Conservation (phyloP, 2,113 vertebrate genomes). For the Ovibos moschatus region DNA sequence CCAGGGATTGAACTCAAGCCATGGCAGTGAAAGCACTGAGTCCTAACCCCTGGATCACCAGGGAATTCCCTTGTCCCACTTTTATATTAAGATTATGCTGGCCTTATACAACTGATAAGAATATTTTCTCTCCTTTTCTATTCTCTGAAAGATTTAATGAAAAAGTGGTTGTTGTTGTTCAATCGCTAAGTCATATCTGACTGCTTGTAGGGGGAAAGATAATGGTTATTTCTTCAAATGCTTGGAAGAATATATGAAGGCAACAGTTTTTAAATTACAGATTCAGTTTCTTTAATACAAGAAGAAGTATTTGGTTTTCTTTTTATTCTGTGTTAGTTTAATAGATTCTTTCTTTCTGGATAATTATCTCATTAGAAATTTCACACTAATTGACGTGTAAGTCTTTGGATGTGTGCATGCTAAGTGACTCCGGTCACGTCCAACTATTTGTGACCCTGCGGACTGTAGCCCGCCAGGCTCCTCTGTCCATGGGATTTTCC, state of each 20-base stretch:
- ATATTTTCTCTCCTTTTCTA: background rate
- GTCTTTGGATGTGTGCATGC: background rate
- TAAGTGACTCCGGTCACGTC: background rate
- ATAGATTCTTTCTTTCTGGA: background rate
- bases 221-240: background rate
- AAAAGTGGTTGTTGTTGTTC: background rate
- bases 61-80: background rate
- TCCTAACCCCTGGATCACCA: background rate
- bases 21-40: background rate
- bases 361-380: background rate
- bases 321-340: background rate
- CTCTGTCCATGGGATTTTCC: background rate
- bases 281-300: background rate
- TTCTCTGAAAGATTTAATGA: background rate
- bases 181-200: background rate
- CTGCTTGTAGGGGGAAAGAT: background rate
- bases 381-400: background rate
- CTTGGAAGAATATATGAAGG: background rate
- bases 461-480: background rate
- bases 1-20: background rate
- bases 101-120: background rate
- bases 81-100: background rate
- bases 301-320: background rate
- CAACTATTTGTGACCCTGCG: background rate
- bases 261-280: background rate